Conservation (phyloP, 2,113 vertebrate species). For the Pundamilia nyererei region DNA sequence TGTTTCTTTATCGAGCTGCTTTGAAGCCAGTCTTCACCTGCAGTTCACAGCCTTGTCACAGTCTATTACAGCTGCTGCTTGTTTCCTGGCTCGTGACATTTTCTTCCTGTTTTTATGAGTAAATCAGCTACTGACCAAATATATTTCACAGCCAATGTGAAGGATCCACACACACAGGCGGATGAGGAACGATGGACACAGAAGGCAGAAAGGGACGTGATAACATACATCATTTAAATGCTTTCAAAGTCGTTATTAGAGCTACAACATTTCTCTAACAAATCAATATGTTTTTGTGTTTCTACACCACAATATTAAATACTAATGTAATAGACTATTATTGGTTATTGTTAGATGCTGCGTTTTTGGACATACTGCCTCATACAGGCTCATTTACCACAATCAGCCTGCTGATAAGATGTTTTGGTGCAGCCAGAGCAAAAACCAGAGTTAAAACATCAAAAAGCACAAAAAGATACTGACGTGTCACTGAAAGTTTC, state of each 20-base stretch:
- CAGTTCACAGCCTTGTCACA: conserved; percentile 47
- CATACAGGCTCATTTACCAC: neutral
- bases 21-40: conserved; percentile 44
- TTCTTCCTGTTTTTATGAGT: conserved; percentile 16
- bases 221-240: neutral
- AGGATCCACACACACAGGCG: neutral
- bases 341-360: neutral
- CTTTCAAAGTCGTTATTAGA: neutral
- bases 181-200: neutral
- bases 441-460: neutral
- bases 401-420: neutral
- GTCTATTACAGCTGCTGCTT: conserved; percentile 36
- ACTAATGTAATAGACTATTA: neutral
- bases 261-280: neutral
- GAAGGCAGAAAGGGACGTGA: neutral
- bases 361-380: neutral
- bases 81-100: neutral
- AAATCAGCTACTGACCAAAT: conserved; percentile 14
- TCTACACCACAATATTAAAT: neutral
- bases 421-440: neutral
- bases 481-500: neutral
- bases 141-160: neutral
- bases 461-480: neutral
- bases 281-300: neutral
- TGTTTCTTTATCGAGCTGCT: conserved; percentile 10